These are phyloP conservation scores for Drosophila rellima DNA, from an alignment of 2,888 invertebrate species.

Conservation along the genomic window DNA sequence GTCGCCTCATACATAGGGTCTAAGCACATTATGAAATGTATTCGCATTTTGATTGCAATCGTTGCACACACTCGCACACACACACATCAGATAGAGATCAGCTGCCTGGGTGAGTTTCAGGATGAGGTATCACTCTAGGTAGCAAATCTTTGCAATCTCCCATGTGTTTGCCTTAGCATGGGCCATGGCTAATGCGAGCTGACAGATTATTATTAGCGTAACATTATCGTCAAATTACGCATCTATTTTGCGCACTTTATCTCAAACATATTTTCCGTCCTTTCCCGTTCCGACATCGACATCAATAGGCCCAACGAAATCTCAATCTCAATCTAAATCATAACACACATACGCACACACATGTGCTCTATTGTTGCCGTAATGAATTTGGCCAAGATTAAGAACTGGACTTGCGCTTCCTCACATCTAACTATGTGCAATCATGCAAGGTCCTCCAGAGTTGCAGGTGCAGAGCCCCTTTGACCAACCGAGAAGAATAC, in stretches of 20 bases:
- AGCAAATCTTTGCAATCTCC: conserved; percentile 28
- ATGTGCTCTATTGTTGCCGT: conserved; percentile 26
- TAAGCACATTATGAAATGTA: conserved; percentile 64
- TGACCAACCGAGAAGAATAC: neutral
- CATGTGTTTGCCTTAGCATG: conserved; percentile 36
- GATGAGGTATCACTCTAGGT: conserved; percentile 21
- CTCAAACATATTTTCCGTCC: conserved; percentile 25
- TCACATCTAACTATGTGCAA: neutral
- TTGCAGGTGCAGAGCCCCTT: neutral
- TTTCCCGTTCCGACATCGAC: conserved; percentile 16
- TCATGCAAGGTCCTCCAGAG: neutral
- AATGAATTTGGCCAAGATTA: conserved; percentile 27
- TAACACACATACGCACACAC: conserved; percentile 22
- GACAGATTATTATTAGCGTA: conserved; percentile 84
- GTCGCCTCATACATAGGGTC: conserved; percentile 49
- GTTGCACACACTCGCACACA: conserved; percentile 28
- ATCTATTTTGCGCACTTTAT: conserved; percentile 79
- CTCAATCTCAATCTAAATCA: conserved; percentile 38
- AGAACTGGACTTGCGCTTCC: conserved; percentile 22
- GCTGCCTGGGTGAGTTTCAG: conserved; percentile 33
- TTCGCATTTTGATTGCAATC: conserved; percentile 67
- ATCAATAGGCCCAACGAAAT: conserved; percentile 40
- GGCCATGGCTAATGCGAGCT: conserved; percentile 70
- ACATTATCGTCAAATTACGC: conserved; percentile 84
- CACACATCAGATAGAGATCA: conserved; percentile 60